Base-by-base conservation (phyloP, 2,888 invertebrate species). In the Tortrix viridana region DNA sequence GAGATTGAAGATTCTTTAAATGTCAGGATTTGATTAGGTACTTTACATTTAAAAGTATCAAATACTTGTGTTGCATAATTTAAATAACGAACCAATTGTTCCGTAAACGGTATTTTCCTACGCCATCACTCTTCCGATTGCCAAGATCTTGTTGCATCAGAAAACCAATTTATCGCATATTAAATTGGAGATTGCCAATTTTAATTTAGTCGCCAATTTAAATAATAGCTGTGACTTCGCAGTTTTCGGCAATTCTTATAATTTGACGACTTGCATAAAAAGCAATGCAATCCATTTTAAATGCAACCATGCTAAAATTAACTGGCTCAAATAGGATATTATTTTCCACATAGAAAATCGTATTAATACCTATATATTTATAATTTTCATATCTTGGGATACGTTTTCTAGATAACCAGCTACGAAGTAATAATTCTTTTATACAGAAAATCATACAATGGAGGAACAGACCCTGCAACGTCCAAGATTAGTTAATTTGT, bases 151-250 rank as follows among this genome's bases (percentile, higher is more conserved):
- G 18, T 60, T 60, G 46, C 60, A 60, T 53, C 52, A 60, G n/a
- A 60, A 53, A 53, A 23, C 18, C 60, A 60, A 60, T 60, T 60
- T 53, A 46, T 53, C 52, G 60, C 60, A 54, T 22, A 52, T 59
- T 52, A 60, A 60, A 60, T 60, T 38, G 20, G 6, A 53, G 52
- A 53, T 53, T 60, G 52, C 38, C 3, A 60, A 46, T 53, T 38
- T 60, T 18, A 41, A 44, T 50, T 59, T 14, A 14, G 19, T 49
- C 43, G 3, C 32, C 16, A 53, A 46, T 60, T 46, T 44, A 20
- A 18, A 43, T 14, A 18, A 43, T 18, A 53, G 46, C 37, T 18
- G 16, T 54, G 43, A 37, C n/a, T 41, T 44, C n/a, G 32, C 20
- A 41, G 16, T 19, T 59, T 44, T 53, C n/a, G 46, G 37, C 23